Evolutionary conservation across 2,113 vertebrate species (phyloP).

Genomic region (Psittacus erithacus): DNA sequence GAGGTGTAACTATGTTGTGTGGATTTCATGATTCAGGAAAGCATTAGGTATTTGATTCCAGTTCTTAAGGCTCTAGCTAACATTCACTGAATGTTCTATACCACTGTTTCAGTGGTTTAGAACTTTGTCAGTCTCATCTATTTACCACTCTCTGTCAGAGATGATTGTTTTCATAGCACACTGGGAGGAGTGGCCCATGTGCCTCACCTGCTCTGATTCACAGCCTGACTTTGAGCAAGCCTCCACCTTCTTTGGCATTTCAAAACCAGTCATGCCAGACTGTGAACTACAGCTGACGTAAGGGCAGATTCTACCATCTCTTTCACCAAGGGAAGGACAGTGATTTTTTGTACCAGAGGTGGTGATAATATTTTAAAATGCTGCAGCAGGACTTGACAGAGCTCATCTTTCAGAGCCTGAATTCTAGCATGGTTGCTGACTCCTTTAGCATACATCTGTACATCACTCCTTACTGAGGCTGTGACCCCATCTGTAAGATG

Average conservation of each 20-base stretch:
- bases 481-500: not conserved
- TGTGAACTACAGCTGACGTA: not conserved
- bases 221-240: not conserved
- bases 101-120: not conserved
- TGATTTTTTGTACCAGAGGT: not conserved
- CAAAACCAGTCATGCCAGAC: not conserved
- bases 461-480: not conserved
- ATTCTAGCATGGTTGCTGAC: not conserved
- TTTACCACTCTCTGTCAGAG: not conserved
- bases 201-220: not conserved
- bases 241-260: not conserved
- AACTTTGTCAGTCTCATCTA: not conserved
- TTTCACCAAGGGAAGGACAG: not conserved
- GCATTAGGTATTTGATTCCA: not conserved
- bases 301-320: not conserved
- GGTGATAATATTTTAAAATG: conserved; percentile 25
- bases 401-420: conserved; percentile 29
- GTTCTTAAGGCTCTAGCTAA: not conserved
- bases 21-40: not conserved
- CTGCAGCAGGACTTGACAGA: conserved; percentile 25
- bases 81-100: not conserved
- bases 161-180: not conserved
- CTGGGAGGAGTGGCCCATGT: not conserved
- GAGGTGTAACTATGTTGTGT: not conserved
- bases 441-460: not conserved